Conservation (phyloP, 2,113 vertebrate species). For the Amphiprion percula region DNA sequence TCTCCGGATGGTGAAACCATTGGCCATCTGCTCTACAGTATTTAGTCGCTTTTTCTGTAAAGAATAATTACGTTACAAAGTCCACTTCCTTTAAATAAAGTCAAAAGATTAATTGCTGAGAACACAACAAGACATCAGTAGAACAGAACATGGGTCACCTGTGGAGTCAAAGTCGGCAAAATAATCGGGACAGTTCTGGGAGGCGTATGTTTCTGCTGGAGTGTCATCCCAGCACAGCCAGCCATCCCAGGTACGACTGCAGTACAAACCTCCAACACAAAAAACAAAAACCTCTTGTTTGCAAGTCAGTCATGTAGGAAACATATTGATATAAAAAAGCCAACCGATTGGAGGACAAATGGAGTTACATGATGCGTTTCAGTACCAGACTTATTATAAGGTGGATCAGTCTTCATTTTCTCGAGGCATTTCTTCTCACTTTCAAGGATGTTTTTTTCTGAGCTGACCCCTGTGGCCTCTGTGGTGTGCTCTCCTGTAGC, state of each 20-base stretch:
- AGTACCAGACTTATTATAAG: constrained; percentile 59
- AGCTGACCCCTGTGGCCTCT: neutral
- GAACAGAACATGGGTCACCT: constrained; percentile 37
- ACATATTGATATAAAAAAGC: neutral
- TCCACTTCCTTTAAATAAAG: too few species aligned
- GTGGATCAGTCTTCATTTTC: constrained; percentile 62
- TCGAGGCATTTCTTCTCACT: constrained; percentile 61
- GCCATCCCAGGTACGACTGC: constrained; percentile 69
- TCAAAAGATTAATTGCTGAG: neutral
- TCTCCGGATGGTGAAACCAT: constrained; percentile 65
- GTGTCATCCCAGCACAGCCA: constrained; percentile 75
- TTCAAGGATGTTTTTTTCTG: constrained; percentile 20
- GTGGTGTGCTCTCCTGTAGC: constrained; percentile 1
- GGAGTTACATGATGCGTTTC: too few species aligned
- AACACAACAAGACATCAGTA: neutral
- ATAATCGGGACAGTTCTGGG: constrained; percentile 68
- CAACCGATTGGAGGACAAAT: too few species aligned
- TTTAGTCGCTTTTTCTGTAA: constrained; percentile 60
- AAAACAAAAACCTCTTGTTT: neutral
- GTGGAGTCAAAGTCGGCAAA: constrained; percentile 20
- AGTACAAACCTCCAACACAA: constrained; percentile 48
- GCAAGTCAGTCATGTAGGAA: neutral
- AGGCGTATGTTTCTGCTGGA: constrained; percentile 45
- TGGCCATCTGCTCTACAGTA: constrained; percentile 61
- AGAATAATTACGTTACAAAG: constrained; percentile 4